Evolutionary conservation across 2,113 vertebrate genomes (phyloP), one percentile per base, ranked within the genome.

Genomic region (Sinocyclocheilus maitianheensis): DNA sequence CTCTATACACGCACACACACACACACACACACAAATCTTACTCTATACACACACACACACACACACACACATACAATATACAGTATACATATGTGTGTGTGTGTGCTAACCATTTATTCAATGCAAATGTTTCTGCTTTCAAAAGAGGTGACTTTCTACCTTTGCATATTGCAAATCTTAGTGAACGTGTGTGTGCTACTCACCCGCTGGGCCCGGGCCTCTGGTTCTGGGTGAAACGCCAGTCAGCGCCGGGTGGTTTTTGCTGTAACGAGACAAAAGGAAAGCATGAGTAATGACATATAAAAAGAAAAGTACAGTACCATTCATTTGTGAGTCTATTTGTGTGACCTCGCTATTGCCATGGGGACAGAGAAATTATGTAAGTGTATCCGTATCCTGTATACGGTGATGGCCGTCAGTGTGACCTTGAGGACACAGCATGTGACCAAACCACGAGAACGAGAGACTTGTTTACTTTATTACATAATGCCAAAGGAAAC

Each of bases 131-230:
- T 69, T 82, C 16, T 53, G 60, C 24, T 77, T 10, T 40, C 30
- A 58, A 55, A 60, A 60, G 65, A 37, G 65, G 16, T 20, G 80
- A 82, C 30, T 43, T 65, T 69, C 20, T 40, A 11, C 26, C 24
- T 84, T 84, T 84, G 20, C 65, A 75, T 74, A 72, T 60, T 26
- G 69, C 51, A 84, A 84, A 84, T 60, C 62, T 60, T 43, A 22
- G 63, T 13, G 14, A 53, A 71, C 14, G 34, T 37, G 53, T 87
- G 12, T 22, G 69, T 72, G 71, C n/a, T 43, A 93, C 97, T 97
- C 91, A 99, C 98, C 98, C 97, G 78, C 98, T 99, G 8, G 97
- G 97, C 95, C 98, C 97, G 0, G 98, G 98, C 96, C 98, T 97
- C 94, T 97, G 97, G 93, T 97, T 97, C 95, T 99, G 98, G 86